Percentiles rank a stretch among this genome's conserved stretches.
Evolutionary conservation across 2,888 invertebrate species (phyloP).

Genomic region (Muscina levida): DNA sequence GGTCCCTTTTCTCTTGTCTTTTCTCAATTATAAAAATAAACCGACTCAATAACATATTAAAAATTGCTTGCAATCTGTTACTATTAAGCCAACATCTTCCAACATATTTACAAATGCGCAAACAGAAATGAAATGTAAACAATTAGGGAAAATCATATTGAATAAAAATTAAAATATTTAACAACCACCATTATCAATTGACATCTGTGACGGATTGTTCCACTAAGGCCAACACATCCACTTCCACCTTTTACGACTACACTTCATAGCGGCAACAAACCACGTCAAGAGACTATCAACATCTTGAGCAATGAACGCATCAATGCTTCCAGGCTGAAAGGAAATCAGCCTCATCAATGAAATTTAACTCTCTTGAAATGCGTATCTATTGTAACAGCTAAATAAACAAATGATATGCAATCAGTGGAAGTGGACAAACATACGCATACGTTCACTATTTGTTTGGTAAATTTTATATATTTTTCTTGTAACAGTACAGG

Average conservation of each 20-base stretch:
- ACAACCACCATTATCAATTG: background rate
- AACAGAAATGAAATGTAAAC: background rate
- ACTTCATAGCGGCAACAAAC: background rate
- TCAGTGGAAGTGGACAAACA: background rate
- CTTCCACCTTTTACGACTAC: background rate
- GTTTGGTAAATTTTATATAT: too few species aligned
- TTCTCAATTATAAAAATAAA: too few species aligned
- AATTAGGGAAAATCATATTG: background rate
- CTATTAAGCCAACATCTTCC: constrained; percentile 1
- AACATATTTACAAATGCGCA: background rate
- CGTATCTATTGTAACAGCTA: constrained; percentile 17
- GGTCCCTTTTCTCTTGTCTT: too few species aligned
- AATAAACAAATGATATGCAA: constrained; percentile 7
- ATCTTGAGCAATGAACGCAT: background rate
- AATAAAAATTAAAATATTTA: constrained; percentile 14
- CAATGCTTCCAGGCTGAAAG: too few species aligned
- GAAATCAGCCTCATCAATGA: background rate
- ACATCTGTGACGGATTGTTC: too few species aligned
- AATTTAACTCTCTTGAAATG: background rate
- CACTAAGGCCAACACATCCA: background rate
- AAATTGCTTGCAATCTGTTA: background rate
- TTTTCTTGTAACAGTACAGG: too few species aligned
- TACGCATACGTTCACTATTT: background rate
- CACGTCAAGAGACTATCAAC: background rate
- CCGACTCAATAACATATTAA: background rate